Conservation (phyloP, 2,888 invertebrate species). For the Metellina segmentata region DNA sequence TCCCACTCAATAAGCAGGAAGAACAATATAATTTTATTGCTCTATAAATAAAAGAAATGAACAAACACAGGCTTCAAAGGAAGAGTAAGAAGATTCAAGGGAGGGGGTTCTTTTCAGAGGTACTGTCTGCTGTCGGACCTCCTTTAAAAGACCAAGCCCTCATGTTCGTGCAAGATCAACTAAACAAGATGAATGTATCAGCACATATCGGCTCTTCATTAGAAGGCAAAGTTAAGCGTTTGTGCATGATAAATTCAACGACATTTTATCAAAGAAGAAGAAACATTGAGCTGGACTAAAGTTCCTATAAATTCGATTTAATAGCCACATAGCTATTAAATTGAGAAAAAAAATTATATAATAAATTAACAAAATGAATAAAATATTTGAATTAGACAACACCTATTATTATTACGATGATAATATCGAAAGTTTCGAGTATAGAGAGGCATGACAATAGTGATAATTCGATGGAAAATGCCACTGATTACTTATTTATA, state of each 20-base stretch:
- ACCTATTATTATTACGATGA: neutral
- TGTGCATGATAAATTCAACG: neutral
- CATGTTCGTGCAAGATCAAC: too few relatives aligned
- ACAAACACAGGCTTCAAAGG: neutral
- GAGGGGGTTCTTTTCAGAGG: neutral
- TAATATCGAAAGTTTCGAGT: neutral
- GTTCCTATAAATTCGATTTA: too few relatives aligned
- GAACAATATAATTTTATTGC: constrained; percentile 1
- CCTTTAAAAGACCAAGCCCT: too few relatives aligned
- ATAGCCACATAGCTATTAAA: neutral
- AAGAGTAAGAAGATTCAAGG: constrained; percentile 17
- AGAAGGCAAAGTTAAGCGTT: neutral
- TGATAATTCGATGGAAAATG: neutral
- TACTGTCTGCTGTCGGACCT: too few relatives aligned
- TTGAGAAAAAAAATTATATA: neutral
- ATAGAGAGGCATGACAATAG: neutral
- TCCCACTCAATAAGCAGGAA: neutral
- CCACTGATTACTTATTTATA: neutral
- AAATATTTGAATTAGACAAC: neutral
- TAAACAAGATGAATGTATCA: too few relatives aligned
- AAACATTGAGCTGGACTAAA: neutral
- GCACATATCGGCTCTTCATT: too few relatives aligned
- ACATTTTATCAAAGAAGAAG: neutral
- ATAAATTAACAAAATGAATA: too few relatives aligned
- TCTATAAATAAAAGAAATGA: neutral